Percentiles rank a stretch among this genome's conserved stretches.
phyloP scores from a whole-genome alignment of 2,797 vertebrate genomes.

The Lutra lutra region DNA sequence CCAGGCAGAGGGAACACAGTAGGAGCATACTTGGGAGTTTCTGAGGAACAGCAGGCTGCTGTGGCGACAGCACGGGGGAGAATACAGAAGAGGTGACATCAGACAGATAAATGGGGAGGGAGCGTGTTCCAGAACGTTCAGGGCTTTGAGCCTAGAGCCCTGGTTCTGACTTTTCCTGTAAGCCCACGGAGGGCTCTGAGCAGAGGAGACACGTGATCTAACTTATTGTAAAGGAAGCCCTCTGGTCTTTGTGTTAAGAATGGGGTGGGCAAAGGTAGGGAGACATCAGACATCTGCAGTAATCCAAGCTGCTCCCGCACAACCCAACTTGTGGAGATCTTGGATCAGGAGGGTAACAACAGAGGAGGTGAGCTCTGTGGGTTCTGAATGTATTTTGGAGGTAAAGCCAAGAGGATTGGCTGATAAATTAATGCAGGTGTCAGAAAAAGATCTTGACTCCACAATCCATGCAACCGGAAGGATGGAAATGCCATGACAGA shows the following conservation, averaged over 20 bases:
- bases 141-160: not conserved
- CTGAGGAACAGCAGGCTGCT: accelerated
- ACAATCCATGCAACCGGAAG: not conserved
- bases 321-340: too few species aligned
- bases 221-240: not conserved
- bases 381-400: not conserved
- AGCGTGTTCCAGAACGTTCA: not conserved
- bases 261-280: not conserved
- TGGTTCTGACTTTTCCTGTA: not conserved
- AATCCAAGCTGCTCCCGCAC: too few species aligned
- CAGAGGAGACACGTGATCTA: not conserved
- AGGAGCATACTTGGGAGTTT: too few species aligned
- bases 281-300: too few species aligned
- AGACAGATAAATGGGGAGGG: not conserved
- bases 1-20: accelerated
- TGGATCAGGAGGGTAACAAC: not conserved
- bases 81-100: not conserved
- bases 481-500: not conserved
- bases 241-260: not conserved
- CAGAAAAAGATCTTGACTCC: not conserved
- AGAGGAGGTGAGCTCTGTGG: not conserved
- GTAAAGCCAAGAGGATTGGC: not conserved
- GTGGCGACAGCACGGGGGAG: not conserved
- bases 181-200: not conserved
- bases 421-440: not conserved